Evolutionary conservation across 2,888 invertebrate genomes (phyloP), one percentile per base, ranked within the genome.

Genomic region (Unio delphinus): DNA sequence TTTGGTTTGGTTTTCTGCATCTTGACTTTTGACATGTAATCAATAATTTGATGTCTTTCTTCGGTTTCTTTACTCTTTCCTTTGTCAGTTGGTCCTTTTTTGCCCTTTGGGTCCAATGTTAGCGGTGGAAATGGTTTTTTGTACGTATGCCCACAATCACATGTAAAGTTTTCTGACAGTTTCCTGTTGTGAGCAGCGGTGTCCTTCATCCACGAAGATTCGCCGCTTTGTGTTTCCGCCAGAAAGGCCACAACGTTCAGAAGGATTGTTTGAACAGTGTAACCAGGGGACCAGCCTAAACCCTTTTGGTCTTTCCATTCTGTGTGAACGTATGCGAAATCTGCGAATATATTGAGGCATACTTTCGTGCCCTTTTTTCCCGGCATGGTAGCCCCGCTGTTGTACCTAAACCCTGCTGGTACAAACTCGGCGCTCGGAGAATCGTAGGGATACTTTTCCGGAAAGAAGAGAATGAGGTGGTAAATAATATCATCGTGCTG

Each of bases 391-490:
- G 86, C 85, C 2, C 86, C 86, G 45, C 86, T 81, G 69, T 78
- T 81, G 67, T 84, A 86, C 45, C 73, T 73, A 61, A 84, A 86
- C 0, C 86, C 85, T 3, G 61, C 66, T 20, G 86, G 86, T 34
- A 86, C 83, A 70, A 86, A 86, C 67, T 86, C 86, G 0, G 85
- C 86, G 69, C 84, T 84, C 8, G 86, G 86, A 1, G 83, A 83
- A 23, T 79, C 79, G 67, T 83, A 86, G 4, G 86, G 86, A 65
- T 86, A 86, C 54, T 85, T 80, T 26, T 81, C 73, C 0, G 86
- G 82, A 65, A 86, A 81, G 72, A 81, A 82, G 1, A 86, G 70
- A 60, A 86, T 76, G 17, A 86, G 77, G 62, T 86, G 86, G 62
- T 83, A 86, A 11, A 85, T 81, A 55, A 81, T 79, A 30, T 84